Evolutionary conservation across 2,888 invertebrate genomes (phyloP).

Genomic region (Anodontia alba): DNA sequence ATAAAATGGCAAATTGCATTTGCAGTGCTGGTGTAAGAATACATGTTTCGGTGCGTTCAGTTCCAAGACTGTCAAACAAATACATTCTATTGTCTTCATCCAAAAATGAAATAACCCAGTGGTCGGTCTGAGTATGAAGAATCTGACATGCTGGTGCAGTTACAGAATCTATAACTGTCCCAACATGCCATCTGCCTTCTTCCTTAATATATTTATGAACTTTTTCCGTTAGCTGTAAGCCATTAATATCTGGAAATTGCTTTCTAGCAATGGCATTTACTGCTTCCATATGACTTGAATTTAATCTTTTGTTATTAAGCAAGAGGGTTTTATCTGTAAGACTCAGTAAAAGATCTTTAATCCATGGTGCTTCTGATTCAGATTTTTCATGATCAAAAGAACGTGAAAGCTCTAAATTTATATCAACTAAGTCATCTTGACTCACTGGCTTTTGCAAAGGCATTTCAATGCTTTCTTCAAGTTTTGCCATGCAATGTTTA

Average conservation of each 20-base stretch:
- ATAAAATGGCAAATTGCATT: not conserved
- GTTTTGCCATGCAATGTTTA: too few species aligned
- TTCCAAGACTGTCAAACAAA: not conserved
- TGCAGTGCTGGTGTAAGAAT: not conserved
- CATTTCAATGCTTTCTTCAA: not conserved
- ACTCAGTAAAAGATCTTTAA: not conserved
- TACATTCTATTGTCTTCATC: not conserved
- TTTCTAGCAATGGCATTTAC: constrained; percentile 32
- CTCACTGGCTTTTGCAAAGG: not conserved
- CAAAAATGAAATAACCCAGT: constrained; percentile 24
- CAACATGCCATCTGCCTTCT: constrained; percentile 19
- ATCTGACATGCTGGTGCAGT: constrained; percentile 31
- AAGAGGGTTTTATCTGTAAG: not conserved
- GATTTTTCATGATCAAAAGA: not conserved
- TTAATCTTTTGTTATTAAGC: constrained; percentile 10
- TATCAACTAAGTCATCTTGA: not conserved
- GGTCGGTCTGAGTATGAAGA: constrained; percentile 29
- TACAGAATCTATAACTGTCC: constrained; percentile 4
- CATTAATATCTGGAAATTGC: constrained; percentile 14
- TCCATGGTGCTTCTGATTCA: too few species aligned
- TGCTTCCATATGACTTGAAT: constrained; percentile 36
- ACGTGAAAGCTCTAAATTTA: not conserved
- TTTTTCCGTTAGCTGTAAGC: constrained; percentile 34
- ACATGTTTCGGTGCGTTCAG: not conserved
- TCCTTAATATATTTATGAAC: constrained; percentile 17